Conservation (phyloP, 37 sponge, comb jelly and placozoan genomes). For the Halisarca cf. caerulea region DNA sequence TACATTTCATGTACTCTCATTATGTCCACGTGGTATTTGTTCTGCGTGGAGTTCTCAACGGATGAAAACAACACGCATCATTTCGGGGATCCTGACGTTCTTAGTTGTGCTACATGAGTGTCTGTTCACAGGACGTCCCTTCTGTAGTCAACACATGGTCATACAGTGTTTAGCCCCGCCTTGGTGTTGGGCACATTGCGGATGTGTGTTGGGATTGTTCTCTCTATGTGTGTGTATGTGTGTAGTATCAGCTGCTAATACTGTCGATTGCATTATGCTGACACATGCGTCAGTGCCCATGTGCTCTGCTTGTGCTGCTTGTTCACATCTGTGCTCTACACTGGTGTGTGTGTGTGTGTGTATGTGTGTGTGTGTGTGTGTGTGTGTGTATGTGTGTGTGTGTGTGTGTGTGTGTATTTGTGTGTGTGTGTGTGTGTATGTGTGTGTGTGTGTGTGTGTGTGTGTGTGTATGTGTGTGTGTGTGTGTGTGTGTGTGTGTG, state of each 20-base stretch:
- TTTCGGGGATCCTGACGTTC: too few relatives aligned
- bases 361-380: background rate
- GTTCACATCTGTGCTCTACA: background rate
- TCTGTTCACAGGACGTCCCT: too few relatives aligned
- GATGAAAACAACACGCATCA: too few relatives aligned
- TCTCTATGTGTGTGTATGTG: slow-evolving; percentile 7
- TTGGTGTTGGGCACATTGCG: background rate
- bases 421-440: slow-evolving; percentile 17
- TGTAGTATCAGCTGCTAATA: too few relatives aligned
- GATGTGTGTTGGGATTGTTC: too few relatives aligned
- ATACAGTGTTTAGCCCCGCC: background rate
- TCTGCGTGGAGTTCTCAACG: too few relatives aligned
- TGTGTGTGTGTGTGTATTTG: background rate
- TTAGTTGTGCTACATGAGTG: too few relatives aligned
- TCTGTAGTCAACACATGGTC: background rate
- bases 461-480: slow-evolving; percentile 10
- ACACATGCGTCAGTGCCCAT: too few relatives aligned
- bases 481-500: slow-evolving; percentile 33
- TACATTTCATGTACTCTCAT: too few relatives aligned
- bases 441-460: background rate
- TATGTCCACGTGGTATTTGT: too few relatives aligned
- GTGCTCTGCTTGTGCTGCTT: too few relatives aligned
- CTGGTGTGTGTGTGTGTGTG: background rate
- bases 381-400: background rate
- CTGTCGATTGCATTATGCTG: too few relatives aligned